Evolutionary conservation across 2,888 invertebrate genomes (phyloP), one percentile per base, ranked within the genome.

Genomic region (Orchestes rusci): DNA sequence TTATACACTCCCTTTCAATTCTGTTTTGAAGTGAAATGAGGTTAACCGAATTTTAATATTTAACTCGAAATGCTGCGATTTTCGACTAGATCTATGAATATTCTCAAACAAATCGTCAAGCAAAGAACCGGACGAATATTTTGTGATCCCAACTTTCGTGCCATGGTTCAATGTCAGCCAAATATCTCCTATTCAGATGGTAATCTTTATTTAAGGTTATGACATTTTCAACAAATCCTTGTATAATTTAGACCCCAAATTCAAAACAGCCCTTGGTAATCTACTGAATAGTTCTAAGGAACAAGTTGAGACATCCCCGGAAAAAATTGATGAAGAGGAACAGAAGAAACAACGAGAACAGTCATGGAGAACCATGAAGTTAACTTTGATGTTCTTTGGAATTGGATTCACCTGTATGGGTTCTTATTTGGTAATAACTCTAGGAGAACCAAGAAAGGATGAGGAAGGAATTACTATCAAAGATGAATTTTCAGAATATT

Each of bases 361-460:
- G 16, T 58, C 65, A 31, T 66, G 66, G 66, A 55, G 60, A 43
- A 65, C 62, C 3, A 65, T 66, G 65, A 66, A 66, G 57, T 52
- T 59, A 28, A 64, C 65, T 3, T 55, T 66, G 35, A 53, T 58
- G 8, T 52, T 62, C 36, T 81, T 82, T 52, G 84, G 84, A 13
- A 71, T 78, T 2, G 75, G 79, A 0, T 70, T 79, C 44, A 67
- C 75, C 0, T 68, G 76, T 16, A 69, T 79, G 58, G 74, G 76
- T 3, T 67, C 77, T 0, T 78, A 79, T 67, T 63, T 79, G 27
- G 70, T 84, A 34, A 76, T 81, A 57, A 76, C 80, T 72, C 75
- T 84, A 61, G 89, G 89, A 1, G 77, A 80, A 2, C 89, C 92
- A 0, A 73, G 76, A 32, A 70, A 73, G 4, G 87, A 84, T 55